Conservation (phyloP, 1,140 invertebrate species). For the Cardiocondyla obscurior region DNA sequence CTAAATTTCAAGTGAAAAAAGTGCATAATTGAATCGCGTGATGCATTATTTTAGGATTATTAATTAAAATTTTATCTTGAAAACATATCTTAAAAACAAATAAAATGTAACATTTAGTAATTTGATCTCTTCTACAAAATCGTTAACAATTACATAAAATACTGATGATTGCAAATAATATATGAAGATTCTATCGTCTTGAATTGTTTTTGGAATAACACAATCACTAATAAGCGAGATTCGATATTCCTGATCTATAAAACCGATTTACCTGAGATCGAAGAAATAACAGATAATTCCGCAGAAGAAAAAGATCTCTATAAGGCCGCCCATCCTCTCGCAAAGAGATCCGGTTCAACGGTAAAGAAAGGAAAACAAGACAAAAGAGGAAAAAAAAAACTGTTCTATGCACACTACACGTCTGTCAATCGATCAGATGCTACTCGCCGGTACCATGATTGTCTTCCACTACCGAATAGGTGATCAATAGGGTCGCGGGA, state of each 20-base stretch:
- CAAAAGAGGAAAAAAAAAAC: not conserved
- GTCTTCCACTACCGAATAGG: conserved; percentile 7
- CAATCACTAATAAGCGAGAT: not conserved
- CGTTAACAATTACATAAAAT: not conserved
- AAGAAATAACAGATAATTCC: conserved; percentile 81
- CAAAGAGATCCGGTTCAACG: not conserved
- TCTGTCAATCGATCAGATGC: not conserved
- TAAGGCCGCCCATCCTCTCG: conserved; percentile 77
- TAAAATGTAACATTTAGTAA: not conserved
- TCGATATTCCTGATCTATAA: not conserved
- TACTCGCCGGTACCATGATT: conserved; percentile 25
- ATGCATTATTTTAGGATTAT: not conserved
- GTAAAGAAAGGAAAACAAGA: not conserved
- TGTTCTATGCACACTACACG: not conserved
- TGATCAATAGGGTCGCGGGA: not conserved
- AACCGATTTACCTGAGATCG: conserved; percentile 78
- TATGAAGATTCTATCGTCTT: not conserved
- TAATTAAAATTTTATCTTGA: not conserved
- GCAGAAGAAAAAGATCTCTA: conserved; percentile 81
- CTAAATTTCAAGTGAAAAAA: not conserved
- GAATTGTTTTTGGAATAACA: not conserved
- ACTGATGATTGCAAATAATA: not conserved
- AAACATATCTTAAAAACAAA: no score
- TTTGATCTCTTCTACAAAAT: not conserved
- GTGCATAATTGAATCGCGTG: not conserved